Base-by-base conservation (phyloP, 2,113 vertebrate species). In the Melanostigma gelatinosum region DNA sequence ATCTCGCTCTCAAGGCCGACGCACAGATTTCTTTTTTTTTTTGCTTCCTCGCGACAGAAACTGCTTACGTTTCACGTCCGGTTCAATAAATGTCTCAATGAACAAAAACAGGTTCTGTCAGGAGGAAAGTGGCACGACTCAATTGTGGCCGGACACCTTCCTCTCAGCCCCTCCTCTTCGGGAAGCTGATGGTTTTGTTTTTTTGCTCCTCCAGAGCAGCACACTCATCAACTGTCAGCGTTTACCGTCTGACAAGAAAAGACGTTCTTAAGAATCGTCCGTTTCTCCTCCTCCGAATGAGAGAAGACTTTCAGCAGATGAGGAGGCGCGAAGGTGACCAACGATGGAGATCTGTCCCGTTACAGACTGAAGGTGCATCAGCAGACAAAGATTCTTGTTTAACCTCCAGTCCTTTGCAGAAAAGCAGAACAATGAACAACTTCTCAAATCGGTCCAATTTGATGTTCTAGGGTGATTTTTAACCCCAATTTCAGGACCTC, bases 71-170 rank as follows among this genome's bases (percentile, higher is more conserved):
- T 87, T 92, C 85, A 89, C n/a, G 74, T 65, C 73, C 69, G 10
- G 46, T 88, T 82, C 86, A 84, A 92, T 91, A 90, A 83, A 87
- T 71, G 77, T 73, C 48, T 72, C 80, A 74, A 88, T 75, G 86
- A 77, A 87, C 69, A 55, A 81, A 82, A 87, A 85, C 69, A 79
- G 74, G 73, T 71, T 67, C 64, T 61, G 84, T 90, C 81, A 62
- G 62, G 75, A 62, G 75, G 63, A 80, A 85, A 84, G 75, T 75
- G 83, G 65, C 70, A 50, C 48, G 73, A 88, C 79, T 91, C 85
- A 70, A 58, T 83, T 86, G 42, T 40, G 62, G 57, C 42, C 3
- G 3, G 62, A 34, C 0, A 48, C 60, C 66, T 54, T 46, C 6
- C 15, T n/a, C 70, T 36, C 62, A 4, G 3, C 52, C 11, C 62